A percentile compares a stretch with the other conserved stretches of the same genome.
Conservation (phyloP, 2,797 vertebrate genomes). For the Amazona ochrocephala region DNA sequence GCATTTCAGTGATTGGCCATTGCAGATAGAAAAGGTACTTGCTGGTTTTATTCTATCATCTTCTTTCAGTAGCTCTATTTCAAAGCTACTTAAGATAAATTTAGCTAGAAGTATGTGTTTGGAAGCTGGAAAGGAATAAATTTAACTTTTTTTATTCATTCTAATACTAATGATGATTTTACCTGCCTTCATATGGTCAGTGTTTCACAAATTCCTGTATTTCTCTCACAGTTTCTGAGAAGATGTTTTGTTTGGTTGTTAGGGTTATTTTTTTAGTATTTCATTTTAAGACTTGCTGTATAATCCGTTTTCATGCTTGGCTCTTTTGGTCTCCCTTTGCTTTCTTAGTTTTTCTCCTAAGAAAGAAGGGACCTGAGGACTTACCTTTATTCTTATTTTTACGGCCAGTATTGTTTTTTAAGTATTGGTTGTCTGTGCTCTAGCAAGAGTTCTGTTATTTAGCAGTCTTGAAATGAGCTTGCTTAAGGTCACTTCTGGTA, state of each 20-base stretch:
- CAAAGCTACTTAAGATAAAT: not conserved
- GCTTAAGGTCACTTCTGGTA: not conserved
- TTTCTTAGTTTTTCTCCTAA: not conserved
- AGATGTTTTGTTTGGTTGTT: not conserved
- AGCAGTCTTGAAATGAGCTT: not conserved
- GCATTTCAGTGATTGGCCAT: not conserved
- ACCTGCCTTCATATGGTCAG: not conserved
- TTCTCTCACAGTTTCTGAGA: not conserved
- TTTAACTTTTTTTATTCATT: not conserved
- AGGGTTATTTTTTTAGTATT: not conserved
- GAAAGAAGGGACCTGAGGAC: not conserved
- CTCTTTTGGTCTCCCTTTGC: constrained; percentile 4
- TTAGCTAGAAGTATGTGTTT: not conserved
- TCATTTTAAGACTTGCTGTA: not conserved
- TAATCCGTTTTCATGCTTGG: not conserved
- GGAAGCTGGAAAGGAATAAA: not conserved
- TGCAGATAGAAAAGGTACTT: not conserved
- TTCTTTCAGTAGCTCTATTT: not conserved
- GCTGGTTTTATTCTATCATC: not conserved
- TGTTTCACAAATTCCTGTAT: not conserved
- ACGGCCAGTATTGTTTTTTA: not conserved
- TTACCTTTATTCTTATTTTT: not conserved
- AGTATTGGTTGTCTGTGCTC: not conserved
- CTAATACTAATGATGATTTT: not conserved
- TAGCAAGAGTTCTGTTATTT: not conserved